Percentiles rank a stretch among this genome's conserved stretches.
These are phyloP conservation scores for Hymenopus coronatus DNA, from an alignment of 2,888 invertebrate species.

Conservation along the genomic window DNA sequence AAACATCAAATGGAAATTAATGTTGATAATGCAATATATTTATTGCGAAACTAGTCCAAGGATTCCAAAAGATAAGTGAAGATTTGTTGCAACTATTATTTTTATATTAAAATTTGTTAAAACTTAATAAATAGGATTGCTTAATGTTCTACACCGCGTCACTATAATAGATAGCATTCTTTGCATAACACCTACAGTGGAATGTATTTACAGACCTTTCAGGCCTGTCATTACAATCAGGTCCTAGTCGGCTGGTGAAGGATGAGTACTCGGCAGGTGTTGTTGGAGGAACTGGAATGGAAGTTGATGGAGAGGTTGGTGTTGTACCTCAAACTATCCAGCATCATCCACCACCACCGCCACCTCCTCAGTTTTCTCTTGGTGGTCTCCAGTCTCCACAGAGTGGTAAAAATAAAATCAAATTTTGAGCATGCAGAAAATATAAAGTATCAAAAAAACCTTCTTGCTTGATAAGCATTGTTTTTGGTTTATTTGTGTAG, in stretches of 20 bases:
- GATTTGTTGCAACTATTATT: too few species aligned
- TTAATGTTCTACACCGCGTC: too few species aligned
- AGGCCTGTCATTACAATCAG: slow-evolving; percentile 71
- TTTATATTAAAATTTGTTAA: too few species aligned
- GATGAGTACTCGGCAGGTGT: slow-evolving; percentile 84
- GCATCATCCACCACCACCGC: slow-evolving; percentile 63
- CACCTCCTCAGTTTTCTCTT: slow-evolving; percentile 39
- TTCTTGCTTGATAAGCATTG: not conserved
- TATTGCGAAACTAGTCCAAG: too few species aligned
- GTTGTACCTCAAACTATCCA: slow-evolving; percentile 60
- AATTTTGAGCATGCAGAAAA: not conserved
- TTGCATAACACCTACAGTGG: slow-evolving; percentile 40
- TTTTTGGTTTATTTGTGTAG: not conserved
- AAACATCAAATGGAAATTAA: too few species aligned
- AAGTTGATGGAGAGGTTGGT: slow-evolving; percentile 60
- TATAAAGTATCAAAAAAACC: not conserved
- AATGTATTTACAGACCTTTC: slow-evolving; percentile 70
- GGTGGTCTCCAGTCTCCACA: slow-evolving; percentile 48
- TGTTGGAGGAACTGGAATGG: slow-evolving; percentile 51
- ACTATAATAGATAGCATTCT: not conserved
- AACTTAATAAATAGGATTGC: too few species aligned
- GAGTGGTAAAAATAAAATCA: not conserved
- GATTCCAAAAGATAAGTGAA: too few species aligned
- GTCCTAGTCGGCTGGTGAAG: slow-evolving; percentile 79
- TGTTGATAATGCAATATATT: too few species aligned